These are phyloP conservation scores for Melipona beecheii DNA, from an alignment of 2,888 invertebrate species.

Conservation along the genomic window DNA sequence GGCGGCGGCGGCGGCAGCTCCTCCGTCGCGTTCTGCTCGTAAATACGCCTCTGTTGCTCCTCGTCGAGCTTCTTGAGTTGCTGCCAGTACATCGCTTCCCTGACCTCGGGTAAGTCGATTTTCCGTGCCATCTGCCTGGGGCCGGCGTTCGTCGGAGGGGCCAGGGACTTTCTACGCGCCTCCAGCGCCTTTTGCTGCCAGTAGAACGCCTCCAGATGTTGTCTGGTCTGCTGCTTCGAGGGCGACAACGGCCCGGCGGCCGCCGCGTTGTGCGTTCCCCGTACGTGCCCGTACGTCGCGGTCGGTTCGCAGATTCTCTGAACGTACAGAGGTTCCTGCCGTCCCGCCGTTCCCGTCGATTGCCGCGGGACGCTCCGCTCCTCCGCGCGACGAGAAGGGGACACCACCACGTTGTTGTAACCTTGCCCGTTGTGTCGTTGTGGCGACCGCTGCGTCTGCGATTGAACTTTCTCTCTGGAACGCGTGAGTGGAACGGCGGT, in stretches of 20 bases:
- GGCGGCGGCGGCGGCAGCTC: no score
- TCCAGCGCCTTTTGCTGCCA: constrained; percentile 82
- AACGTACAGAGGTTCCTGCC: constrained; percentile 13
- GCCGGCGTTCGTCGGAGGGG: constrained; percentile 49
- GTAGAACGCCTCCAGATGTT: constrained; percentile 80
- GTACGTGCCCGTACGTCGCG: constrained; percentile 50
- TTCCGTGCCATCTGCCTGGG: constrained; percentile 61
- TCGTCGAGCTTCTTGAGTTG: constrained; percentile 88
- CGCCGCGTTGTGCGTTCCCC: background rate
- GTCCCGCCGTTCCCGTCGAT: background rate
- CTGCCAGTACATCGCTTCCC: constrained; percentile 89
- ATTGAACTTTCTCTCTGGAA: background rate
- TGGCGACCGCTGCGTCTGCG: background rate
- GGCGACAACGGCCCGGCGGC: constrained; percentile 69
- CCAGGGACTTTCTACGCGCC: constrained; percentile 71
- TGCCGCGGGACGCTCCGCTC: background rate
- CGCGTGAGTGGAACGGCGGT: background rate
- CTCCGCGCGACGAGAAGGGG: background rate
- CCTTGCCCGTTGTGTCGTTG: no score
- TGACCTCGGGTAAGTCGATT: constrained; percentile 75
- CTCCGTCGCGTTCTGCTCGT: constrained; percentile 74
- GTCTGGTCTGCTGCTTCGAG: constrained; percentile 78
- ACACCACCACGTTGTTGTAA: no score
- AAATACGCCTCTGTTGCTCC: constrained; percentile 84
- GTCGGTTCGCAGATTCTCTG: constrained; percentile 67